Evolutionary conservation across 2,113 vertebrate species (phyloP), one percentile per base, ranked within the genome.

Genomic region (Megalops atlanticus): DNA sequence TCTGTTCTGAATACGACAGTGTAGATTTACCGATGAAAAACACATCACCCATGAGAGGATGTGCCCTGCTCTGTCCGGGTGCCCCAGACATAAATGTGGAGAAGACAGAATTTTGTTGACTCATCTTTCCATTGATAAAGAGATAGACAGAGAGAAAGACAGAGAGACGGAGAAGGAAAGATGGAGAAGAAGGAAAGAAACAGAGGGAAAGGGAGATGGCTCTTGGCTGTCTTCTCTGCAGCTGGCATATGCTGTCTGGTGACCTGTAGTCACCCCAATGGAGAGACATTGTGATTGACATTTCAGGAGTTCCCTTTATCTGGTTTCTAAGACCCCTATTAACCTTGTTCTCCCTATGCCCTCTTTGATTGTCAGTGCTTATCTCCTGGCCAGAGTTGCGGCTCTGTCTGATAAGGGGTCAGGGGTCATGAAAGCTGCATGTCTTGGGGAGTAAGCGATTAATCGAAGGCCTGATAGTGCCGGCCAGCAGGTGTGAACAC

Each of bases 201-300:
- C 8, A n/a, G 58, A 31, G 58, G 21, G 6, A 33, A 40, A 47
- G 12, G 21, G 27, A 33, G 10, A 39, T n/a, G 35, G 43, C 38
- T n/a, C 24, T 74, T 52, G 58, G 70, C 86, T 40, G 45, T 82
- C 82, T 77, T 82, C 85, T 87, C 74, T 84, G 52, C 87, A 90
- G 86, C 90, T 88, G 89, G 87, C 89, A 88, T 54, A 35, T 84
- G 77, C 84, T 91, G 88, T 89, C 87, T 80, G n/a, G 82, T 7
- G n/a, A 54, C 89, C 90, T 71, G 18, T 11, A 76, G 90, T 86
- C 86, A 73, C 80, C 72, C 85, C 86, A 69, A 80, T 74, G 52
- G 73, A 82, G 81, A 85, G 83, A 78, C 84, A 81, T 88, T 89
- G 86, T 87, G 85, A 88, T 88, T 89, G 87, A 84, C 86, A 89